Conservation (phyloP, 2,113 vertebrate species). For the Perca schrenkii region DNA sequence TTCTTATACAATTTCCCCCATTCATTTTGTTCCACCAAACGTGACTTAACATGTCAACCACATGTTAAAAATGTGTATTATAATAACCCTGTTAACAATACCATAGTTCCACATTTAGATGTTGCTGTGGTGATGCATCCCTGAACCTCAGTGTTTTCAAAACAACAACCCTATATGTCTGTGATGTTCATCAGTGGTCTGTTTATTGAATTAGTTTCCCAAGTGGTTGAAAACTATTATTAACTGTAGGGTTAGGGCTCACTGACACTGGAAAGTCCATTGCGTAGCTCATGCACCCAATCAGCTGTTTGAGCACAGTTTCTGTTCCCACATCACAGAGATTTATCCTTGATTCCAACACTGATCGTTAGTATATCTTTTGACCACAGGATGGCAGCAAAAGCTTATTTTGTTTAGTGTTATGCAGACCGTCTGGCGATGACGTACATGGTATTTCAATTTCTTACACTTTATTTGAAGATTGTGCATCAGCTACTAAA, state of each 20-base stretch:
- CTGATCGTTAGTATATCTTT: not conserved
- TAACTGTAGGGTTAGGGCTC: not conserved
- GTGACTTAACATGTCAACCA: not conserved
- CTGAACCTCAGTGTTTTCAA: not conserved
- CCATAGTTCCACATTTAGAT: not conserved
- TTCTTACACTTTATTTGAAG: not conserved
- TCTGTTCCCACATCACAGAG: not conserved
- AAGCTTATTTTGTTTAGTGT: constrained; percentile 16
- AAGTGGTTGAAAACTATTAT: not conserved
- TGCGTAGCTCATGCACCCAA: not conserved
- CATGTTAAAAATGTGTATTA: not conserved
- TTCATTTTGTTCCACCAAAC: not conserved
- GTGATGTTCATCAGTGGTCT: not conserved
- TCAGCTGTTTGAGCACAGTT: not conserved
- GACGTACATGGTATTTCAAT: not conserved
- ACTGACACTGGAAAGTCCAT: too few species aligned
- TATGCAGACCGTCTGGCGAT: not conserved
- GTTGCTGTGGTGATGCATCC: not conserved
- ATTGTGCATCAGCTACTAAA: not conserved
- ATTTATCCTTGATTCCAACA: not conserved
- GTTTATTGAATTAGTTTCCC: not conserved
- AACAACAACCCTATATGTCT: not conserved
- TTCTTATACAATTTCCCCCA: not conserved
- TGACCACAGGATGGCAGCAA: constrained; percentile 71
- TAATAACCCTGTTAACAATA: not conserved